Conservation (phyloP, 2,888 invertebrate genomes). For the Neocrepidodera transversa region DNA sequence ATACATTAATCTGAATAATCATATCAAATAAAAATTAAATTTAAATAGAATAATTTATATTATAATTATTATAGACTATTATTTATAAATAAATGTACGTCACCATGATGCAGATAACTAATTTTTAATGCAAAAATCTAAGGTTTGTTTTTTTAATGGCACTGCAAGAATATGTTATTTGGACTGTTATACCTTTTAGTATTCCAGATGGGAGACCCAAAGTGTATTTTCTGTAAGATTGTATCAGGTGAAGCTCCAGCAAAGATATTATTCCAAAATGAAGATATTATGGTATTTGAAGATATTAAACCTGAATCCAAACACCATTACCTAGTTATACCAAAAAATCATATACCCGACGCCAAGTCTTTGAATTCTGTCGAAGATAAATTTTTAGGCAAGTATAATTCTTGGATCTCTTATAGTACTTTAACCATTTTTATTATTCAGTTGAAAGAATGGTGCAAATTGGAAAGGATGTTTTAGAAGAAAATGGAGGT, state of each 20-base stretch:
- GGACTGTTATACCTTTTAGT: too few relatives aligned
- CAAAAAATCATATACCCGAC: constrained; percentile 79
- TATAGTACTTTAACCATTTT: too few relatives aligned
- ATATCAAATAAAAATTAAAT: too few relatives aligned
- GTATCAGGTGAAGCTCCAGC: constrained; percentile 67
- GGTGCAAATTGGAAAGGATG: constrained; percentile 64
- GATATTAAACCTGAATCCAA: constrained; percentile 84
- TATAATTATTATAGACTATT: too few relatives aligned
- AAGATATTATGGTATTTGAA: constrained; percentile 78
- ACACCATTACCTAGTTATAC: constrained; percentile 80
- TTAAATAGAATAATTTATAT: too few relatives aligned
- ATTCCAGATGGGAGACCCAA: constrained; percentile 24
- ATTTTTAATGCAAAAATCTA: too few relatives aligned
- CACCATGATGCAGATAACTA: too few relatives aligned
- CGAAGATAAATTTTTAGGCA: constrained; percentile 75
- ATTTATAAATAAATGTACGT: too few relatives aligned
- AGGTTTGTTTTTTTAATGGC: too few relatives aligned
- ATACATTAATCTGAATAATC: too few relatives aligned
- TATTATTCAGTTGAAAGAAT: constrained; percentile 70
- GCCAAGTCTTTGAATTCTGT: constrained; percentile 70
- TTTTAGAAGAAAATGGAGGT: constrained; percentile 63
- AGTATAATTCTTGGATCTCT: constrained; percentile 49
- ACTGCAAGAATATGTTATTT: too few relatives aligned
- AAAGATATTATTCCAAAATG: constrained; percentile 74
- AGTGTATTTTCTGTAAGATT: constrained; percentile 81